Evolutionary conservation across 2,113 vertebrate species (phyloP).

Genomic region (Podarcis raffonei): DNA sequence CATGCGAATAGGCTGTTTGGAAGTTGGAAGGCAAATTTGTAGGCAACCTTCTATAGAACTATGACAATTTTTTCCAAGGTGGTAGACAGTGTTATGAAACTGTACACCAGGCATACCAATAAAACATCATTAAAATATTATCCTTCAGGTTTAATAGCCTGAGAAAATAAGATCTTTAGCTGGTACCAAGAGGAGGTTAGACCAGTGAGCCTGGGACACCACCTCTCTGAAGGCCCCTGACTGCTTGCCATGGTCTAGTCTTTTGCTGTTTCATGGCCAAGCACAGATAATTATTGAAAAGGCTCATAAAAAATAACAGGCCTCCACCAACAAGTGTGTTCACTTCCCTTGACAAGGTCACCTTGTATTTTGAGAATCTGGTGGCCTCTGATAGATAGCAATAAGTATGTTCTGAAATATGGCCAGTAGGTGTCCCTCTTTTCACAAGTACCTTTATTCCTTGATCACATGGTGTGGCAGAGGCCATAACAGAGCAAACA

Average conservation of each 20-base stretch:
- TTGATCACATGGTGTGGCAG: rapidly evolving
- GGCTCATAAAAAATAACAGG: background rate
- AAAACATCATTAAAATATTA: background rate
- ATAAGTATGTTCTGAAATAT: background rate
- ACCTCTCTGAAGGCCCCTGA: background rate
- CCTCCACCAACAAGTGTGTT: conserved; percentile 39
- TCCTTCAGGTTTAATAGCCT: background rate
- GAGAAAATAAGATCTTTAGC: background rate
- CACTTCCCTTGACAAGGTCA: conserved; percentile 4
- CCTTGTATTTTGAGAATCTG: background rate
- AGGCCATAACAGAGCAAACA: background rate
- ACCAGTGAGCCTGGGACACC: background rate
- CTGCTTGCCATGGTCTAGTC: background rate
- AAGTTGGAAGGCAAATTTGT: background rate
- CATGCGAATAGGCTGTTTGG: background rate
- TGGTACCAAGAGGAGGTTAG: background rate
- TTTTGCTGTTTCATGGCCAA: background rate
- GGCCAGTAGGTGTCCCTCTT: conserved; percentile 51
- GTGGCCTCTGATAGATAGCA: background rate
- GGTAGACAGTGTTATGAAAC: background rate
- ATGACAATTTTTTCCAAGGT: background rate
- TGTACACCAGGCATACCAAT: background rate
- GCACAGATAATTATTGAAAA: background rate
- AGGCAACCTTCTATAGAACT: background rate
- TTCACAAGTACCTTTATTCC: conserved; percentile 38